Conservation (phyloP, 1,140 invertebrate species). For the Drosophila nikananu region DNA sequence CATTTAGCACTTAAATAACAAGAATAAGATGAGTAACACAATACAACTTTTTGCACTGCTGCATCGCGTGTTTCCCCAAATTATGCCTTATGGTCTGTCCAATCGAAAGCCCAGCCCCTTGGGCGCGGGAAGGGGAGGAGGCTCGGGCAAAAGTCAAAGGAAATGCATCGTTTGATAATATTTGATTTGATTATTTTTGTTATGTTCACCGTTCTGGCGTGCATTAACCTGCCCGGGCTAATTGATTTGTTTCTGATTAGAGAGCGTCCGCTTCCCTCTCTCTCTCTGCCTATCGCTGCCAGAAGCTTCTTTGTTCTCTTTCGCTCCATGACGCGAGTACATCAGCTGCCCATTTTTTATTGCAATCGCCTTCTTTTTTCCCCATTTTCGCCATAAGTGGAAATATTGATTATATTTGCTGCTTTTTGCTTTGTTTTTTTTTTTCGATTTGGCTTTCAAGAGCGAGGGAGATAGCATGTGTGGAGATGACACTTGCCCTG, state of each 20-base stretch:
- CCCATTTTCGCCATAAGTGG: constrained; percentile 60
- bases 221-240: constrained; percentile 58
- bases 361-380: constrained; percentile 48
- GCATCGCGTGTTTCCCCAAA: background rate
- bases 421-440: background rate
- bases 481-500: constrained; percentile 8
- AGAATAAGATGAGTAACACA: background rate
- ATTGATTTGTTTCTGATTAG: constrained; percentile 75
- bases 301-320: constrained; percentile 55
- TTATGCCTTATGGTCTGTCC: background rate
- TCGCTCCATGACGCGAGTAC: constrained; percentile 49
- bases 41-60: background rate
- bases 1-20: background rate
- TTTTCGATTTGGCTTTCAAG: background rate
- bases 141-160: constrained; percentile 11
- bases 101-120: background rate
- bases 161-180: constrained; percentile 33
- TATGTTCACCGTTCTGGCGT: constrained; percentile 26
- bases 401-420: constrained; percentile 63
- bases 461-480: background rate
- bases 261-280: constrained; percentile 32
- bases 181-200: constrained; percentile 19
- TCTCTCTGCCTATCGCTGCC: background rate
- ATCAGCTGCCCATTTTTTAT: constrained; percentile 42
- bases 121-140: background rate